Conservation (phyloP, 2,113 vertebrate species). For the Actinemys pallida region DNA sequence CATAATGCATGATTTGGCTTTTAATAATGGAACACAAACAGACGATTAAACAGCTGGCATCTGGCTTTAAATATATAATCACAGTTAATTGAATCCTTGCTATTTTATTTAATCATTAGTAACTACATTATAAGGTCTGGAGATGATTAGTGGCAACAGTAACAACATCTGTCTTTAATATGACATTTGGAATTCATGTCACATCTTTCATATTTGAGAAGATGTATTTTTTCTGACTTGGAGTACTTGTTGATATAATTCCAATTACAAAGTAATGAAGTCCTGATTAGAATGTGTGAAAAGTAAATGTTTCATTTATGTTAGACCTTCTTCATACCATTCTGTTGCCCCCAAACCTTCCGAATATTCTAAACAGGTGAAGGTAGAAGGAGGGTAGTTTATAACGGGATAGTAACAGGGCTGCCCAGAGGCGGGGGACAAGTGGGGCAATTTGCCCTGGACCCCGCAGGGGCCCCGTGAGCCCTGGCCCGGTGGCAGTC, state of each 20-base stretch:
- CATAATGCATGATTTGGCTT: slow-evolving; percentile 71
- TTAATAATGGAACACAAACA: slow-evolving; percentile 66
- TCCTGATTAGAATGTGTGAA: not conserved
- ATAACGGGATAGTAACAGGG: fast-evolving
- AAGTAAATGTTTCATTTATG: not conserved
- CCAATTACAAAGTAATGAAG: not conserved
- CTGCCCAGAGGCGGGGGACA: too few relatives aligned
- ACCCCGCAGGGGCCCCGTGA: too few relatives aligned
- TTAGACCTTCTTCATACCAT: not conserved
- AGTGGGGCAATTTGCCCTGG: too few relatives aligned
- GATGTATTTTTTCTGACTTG: slow-evolving; percentile 31
- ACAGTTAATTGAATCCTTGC: slow-evolving; percentile 73
- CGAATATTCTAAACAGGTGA: not conserved
- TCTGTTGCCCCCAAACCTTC: not conserved
- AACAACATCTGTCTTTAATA: slow-evolving; percentile 60
- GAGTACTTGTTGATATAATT: slow-evolving; percentile 1
- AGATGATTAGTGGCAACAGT: slow-evolving; percentile 64
- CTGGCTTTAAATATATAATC: slow-evolving; percentile 67
- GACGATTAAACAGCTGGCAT: slow-evolving; percentile 74
- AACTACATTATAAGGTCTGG: slow-evolving; percentile 73
- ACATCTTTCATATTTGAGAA: slow-evolving; percentile 38
- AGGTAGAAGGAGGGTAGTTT: not conserved
- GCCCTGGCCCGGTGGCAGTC: too few relatives aligned
- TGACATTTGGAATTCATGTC: not conserved
- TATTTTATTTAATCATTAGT: slow-evolving; percentile 76